Conservation (phyloP, 2,797 vertebrate genomes). For the Pempheris klunzingeri region DNA sequence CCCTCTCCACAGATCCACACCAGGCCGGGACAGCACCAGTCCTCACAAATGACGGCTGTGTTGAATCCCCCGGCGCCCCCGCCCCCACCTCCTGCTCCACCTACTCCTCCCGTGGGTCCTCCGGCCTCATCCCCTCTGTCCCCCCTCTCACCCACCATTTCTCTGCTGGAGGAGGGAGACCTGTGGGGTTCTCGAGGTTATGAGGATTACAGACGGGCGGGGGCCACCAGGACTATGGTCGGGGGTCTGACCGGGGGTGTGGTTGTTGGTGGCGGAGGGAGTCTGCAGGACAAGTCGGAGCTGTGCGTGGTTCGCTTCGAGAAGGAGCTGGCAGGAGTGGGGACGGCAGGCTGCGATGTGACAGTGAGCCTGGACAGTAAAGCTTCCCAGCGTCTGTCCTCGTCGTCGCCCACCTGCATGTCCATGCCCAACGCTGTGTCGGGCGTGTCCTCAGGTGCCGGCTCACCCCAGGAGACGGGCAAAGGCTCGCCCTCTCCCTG, state of each 20-base stretch:
- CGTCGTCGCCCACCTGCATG: slow-evolving; percentile 84
- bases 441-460: slow-evolving; percentile 80
- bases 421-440: slow-evolving; percentile 83
- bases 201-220: slow-evolving; percentile 91
- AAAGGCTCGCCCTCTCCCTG: slow-evolving; percentile 87
- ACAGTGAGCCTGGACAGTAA: slow-evolving; percentile 86
- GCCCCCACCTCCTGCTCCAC: slow-evolving; percentile 81
- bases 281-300: slow-evolving; percentile 86
- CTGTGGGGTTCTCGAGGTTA: slow-evolving; percentile 91
- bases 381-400: slow-evolving; percentile 82
- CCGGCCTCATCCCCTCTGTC: slow-evolving; percentile 82
- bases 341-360: slow-evolving; percentile 83
- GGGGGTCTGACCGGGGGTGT: slow-evolving; percentile 86
- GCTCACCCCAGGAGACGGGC: slow-evolving; percentile 85
- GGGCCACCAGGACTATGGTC: slow-evolving; percentile 86
- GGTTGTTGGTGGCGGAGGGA: slow-evolving; percentile 78
- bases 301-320: slow-evolving; percentile 90
- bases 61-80: slow-evolving; percentile 83
- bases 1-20: slow-evolving; percentile 82
- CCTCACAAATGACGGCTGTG: slow-evolving; percentile 81
- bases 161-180: slow-evolving; percentile 89
- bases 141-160: slow-evolving; percentile 87
- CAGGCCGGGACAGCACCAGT: slow-evolving; percentile 83
- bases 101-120: slow-evolving; percentile 78
- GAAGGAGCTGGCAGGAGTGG: slow-evolving; percentile 87